These are phyloP conservation scores for Octomys mimax DNA, from an alignment of 2,797 vertebrate species.

Conservation along the genomic window DNA sequence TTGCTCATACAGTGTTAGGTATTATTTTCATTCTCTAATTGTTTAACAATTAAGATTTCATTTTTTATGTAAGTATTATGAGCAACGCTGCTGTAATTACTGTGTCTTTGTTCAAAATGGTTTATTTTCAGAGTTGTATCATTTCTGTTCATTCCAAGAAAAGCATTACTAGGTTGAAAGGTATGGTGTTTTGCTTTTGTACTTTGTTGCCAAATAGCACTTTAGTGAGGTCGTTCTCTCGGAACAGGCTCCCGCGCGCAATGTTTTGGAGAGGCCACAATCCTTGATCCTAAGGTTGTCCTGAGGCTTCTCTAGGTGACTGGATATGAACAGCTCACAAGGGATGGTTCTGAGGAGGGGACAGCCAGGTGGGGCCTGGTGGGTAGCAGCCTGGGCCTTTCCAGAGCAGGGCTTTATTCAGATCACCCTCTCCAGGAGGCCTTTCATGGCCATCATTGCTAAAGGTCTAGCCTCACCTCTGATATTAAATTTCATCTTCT, in stretches of 20 bases:
- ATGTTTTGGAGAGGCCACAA: neutral
- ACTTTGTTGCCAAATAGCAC: neutral
- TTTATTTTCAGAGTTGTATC: slow-evolving; percentile 64
- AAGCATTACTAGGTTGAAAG: slow-evolving; percentile 47
- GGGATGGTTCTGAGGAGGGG: neutral
- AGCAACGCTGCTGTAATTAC: slow-evolving; percentile 51
- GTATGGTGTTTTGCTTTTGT: neutral
- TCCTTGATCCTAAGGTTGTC: neutral
- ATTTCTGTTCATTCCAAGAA: slow-evolving; percentile 60
- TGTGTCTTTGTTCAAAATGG: slow-evolving; percentile 23
- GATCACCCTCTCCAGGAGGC: neutral
- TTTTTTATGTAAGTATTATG: slow-evolving; percentile 52
- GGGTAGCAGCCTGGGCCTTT: neutral
- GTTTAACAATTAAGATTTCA: slow-evolving; percentile 42
- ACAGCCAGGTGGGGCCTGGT: neutral
- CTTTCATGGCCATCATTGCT: neutral
- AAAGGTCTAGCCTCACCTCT: neutral
- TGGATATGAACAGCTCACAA: neutral
- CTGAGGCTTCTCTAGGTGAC: neutral
- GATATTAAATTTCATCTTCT: neutral
- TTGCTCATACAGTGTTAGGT: neutral
- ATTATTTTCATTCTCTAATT: slow-evolving; percentile 21
- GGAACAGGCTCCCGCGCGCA: neutral
- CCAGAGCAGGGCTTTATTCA: neutral
- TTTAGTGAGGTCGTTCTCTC: neutral